phyloP scores from a whole-genome alignment of 2,113 vertebrate genomes.

The Hippocampus barbouri region DNA sequence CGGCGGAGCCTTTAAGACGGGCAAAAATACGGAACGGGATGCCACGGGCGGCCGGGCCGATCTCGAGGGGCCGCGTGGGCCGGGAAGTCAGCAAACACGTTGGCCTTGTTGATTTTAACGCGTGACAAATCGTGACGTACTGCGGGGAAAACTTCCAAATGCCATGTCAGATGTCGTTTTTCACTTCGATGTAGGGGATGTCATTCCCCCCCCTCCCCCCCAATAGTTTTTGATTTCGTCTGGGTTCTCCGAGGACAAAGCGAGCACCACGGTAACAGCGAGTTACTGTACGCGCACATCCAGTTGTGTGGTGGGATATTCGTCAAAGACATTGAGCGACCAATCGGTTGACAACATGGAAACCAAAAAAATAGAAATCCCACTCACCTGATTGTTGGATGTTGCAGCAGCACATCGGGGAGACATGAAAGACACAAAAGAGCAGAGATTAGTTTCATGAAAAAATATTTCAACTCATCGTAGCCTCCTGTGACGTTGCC shows the following conservation, averaged over 20 bases:
- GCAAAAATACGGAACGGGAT: constrained; percentile 16
- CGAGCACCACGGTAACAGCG: too few relatives aligned
- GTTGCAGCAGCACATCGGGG: constrained; percentile 15
- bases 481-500: too few relatives aligned
- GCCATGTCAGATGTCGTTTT: background rate
- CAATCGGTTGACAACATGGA: background rate
- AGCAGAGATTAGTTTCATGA: constrained; percentile 31
- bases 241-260: too few relatives aligned
- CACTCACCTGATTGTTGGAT: constrained; percentile 62
- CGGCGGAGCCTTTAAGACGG: constrained; percentile 7
- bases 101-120: constrained; percentile 35
- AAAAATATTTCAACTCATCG: background rate
- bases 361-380: constrained; percentile 7
- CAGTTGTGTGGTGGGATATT: too few relatives aligned
- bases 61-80: background rate
- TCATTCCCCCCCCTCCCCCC: too few relatives aligned
- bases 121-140: constrained; percentile 40
- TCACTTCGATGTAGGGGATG: background rate
- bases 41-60: constrained; percentile 13
- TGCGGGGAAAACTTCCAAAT: background rate
- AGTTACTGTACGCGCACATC: fast-evolving
- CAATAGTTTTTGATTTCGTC: background rate
- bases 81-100: constrained; percentile 13
- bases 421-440: constrained; percentile 22
- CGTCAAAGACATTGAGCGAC: too few relatives aligned